phyloP scores from a whole-genome alignment of 2,797 vertebrate species.

The Ceryle rudis region DNA sequence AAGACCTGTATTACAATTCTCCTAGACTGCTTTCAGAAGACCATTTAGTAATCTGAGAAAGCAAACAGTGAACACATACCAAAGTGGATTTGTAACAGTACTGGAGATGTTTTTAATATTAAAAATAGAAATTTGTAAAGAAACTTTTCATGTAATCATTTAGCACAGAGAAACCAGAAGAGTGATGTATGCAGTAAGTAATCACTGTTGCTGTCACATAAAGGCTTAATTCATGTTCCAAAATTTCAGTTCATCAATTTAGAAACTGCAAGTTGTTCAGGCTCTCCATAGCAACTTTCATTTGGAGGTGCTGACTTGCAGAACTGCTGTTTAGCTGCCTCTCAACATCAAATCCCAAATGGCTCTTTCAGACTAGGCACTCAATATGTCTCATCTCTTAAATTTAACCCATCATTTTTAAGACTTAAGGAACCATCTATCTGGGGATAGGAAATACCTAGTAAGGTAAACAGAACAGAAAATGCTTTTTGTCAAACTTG shows the following conservation, averaged over 20 bases:
- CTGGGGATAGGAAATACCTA: neutral
- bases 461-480: neutral
- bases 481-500: neutral
- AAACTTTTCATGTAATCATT: neutral
- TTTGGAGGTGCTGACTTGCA: neutral
- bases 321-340: neutral
- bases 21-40: neutral
- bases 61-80: neutral
- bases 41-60: neutral
- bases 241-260: neutral
- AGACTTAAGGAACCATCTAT: neutral
- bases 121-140: neutral
- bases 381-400: neutral
- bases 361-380: neutral
- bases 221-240: neutral
- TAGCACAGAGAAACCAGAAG: neutral
- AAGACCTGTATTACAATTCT: neutral
- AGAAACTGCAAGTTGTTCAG: neutral
- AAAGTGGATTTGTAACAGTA: neutral
- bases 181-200: neutral
- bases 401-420: neutral
- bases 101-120: neutral
- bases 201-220: neutral
- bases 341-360: neutral
- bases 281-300: neutral